A percentile compares a stretch with the other conserved stretches of the same genome.
These are phyloP conservation scores for Lepidurus packardi DNA, from an alignment of 1,140 invertebrate species.

Conservation along the genomic window DNA sequence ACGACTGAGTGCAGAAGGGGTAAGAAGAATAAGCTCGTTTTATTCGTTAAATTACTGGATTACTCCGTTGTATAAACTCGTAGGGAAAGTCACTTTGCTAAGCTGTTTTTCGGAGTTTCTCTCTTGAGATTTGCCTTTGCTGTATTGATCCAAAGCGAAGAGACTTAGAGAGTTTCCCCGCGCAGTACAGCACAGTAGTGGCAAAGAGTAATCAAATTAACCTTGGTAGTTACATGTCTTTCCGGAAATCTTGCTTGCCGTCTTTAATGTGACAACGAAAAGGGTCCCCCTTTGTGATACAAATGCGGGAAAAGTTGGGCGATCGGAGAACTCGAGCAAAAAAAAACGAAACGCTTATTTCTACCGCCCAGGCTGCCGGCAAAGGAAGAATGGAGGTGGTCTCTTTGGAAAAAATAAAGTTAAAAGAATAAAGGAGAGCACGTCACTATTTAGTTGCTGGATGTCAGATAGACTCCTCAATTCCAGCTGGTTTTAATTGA, in stretches of 20 bases:
- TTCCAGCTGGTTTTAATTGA: slow-evolving; percentile 19
- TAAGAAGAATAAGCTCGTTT: no score
- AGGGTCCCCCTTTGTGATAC: neutral
- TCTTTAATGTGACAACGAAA: neutral
- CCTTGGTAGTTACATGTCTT: no score
- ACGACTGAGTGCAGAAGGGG: neutral
- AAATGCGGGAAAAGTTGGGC: no score
- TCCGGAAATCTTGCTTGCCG: no score
- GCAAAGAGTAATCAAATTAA: neutral
- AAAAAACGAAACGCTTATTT: neutral
- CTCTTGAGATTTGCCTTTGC: neutral
- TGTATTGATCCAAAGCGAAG: neutral
- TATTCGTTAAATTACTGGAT: neutral
- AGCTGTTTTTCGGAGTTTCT: neutral
- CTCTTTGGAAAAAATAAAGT: neutral
- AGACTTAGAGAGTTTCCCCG: neutral
- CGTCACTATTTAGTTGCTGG: neutral
- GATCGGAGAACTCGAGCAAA: no score
- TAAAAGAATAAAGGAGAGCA: neutral
- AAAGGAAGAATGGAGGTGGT: neutral
- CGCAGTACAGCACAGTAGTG: neutral
- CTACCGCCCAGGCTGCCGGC: neutral
- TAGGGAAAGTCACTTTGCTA: neutral
- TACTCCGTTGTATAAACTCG: neutral
- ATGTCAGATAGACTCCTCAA: neutral